Percentiles rank a stretch among this genome's conserved stretches.
Conservation (phyloP, 1,140 invertebrate genomes). For the Gonioctena quinquepunctata region DNA sequence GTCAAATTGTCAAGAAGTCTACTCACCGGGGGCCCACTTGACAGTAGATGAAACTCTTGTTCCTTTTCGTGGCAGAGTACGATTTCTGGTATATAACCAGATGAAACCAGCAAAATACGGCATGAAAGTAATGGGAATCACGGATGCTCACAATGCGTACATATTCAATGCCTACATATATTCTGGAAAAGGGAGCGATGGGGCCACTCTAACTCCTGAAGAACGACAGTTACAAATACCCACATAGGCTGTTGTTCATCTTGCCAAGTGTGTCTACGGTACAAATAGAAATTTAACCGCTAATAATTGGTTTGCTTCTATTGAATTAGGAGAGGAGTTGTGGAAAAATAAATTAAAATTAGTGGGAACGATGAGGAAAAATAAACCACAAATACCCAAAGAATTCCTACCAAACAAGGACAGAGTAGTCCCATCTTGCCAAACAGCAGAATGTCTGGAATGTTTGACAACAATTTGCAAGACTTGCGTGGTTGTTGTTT, state of each 20-base stretch:
- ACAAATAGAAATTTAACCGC: constrained; percentile 43
- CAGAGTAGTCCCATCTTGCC: constrained; percentile 37
- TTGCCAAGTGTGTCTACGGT: constrained; percentile 30
- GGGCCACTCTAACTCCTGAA: background rate
- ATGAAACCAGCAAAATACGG: constrained; percentile 24
- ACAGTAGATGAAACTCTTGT: constrained; percentile 51
- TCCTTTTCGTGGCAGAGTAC: constrained; percentile 7
- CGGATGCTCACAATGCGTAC: constrained; percentile 36
- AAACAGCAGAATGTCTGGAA: too few relatives aligned
- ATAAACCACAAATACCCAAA: constrained; percentile 41
- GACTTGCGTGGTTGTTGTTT: too few relatives aligned
- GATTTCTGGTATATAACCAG: constrained; percentile 16
- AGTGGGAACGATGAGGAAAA: constrained; percentile 45
- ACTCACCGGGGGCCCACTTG: background rate
- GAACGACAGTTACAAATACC: background rate
- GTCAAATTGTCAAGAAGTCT: background rate
- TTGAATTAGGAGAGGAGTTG: constrained; percentile 38
- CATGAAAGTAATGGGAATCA: constrained; percentile 13
- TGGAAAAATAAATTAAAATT: constrained; percentile 33
- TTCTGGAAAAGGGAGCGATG: background rate
- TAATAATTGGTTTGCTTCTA: constrained; percentile 48
- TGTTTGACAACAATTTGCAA: too few relatives aligned
- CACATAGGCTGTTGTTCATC: background rate
- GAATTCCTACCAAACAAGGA: constrained; percentile 9
- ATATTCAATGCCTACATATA: constrained; percentile 28